Base-by-base conservation (phyloP, 2,113 vertebrate genomes). In the Philantomba maxwellii region DNA sequence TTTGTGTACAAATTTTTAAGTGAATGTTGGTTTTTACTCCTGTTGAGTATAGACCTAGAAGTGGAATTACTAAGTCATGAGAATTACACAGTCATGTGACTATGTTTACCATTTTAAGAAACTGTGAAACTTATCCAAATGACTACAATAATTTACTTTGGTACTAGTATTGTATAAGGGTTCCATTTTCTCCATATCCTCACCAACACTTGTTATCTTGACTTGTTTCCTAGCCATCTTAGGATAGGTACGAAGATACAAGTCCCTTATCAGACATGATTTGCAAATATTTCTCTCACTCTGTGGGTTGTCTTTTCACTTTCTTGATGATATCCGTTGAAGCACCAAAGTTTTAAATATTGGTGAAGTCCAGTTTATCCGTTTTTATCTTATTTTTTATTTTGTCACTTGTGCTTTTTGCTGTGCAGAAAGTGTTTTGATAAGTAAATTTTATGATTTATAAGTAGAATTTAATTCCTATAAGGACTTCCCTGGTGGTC, bases 391-490 rank as follows among this genome's bases (percentile, higher is more conserved):
- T 2, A 23, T 87, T 93, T 81, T 95, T 51, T 80, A 30, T 87
- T 94, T 90, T 82, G 28, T 86, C n/a, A 75, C 16, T 92, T 94
- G 39, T 87, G 26, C 13, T 87, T 95, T 90, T 95, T 87, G 62
- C 39, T 75, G 17, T 89, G 8, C 8, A 57, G 53, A 12, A 90
- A 82, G 10, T 93, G 21, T 92, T 95, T 95, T 89, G 75, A 57
- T 93, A 86, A 66, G 6, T 85, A 45, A 94, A 33, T 21, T 87
- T 87, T 45, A 51, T 77, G 51, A 57, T 51, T 89, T 60, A 66
- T 57, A 92, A 80, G 53, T 87, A 95, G 57, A 94, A 82, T 77
- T 96, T 93, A 28, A 82, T 94, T 94, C 64, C 17, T 75, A 15
- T 75, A 75, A 43, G 39, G 70, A 75, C 23, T 75, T 75, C 23